Evolutionary conservation across 2,888 invertebrate species (phyloP), one percentile per base, ranked within the genome.

Genomic region (Cecidostiba fungosa): DNA sequence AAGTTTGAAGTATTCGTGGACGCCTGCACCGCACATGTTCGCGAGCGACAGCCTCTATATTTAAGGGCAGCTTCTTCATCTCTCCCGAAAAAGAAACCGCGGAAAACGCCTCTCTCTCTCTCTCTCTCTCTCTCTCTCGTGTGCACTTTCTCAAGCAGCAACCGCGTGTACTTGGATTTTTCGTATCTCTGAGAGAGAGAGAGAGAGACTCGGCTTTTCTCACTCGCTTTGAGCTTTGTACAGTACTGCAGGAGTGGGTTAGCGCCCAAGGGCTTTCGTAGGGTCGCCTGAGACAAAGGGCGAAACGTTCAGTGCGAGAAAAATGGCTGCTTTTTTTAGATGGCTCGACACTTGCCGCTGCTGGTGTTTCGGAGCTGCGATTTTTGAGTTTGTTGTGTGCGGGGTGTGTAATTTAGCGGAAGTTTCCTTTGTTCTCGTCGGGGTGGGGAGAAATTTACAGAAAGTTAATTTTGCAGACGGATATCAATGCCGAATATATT

Each of bases 221-320:
- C 72, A 23, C 19, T 39, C 23, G 36, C 23, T 72, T 29, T 39
- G 54, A 59, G 54, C n/a, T 72, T 43, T 39, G 16, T 43, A 3
- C 23, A 4, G 32, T 72, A 32, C 70, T 12, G 70, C 14, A 8
- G 62, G 39, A 66, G 62, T 77, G 77, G 77, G 77, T 77, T 77
- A 43, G 39, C 26, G 77, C 77, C 77, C 62, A 26, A 77, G 77
- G 77, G 62, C 62, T 77, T 23, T 62, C n/a, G 54, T 19, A 66
- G 62, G 76, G 54, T 76, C 50, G 19, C n/a, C 26, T 5, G 54
- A 59, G 36, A 77, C 77, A 77, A 77, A 62, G 39, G 77, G 77
- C 8, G 3, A 47, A 73, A 32, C 23, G 39, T 39, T n/a, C 39
- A 70, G 39, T 14, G 39, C n/a, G 39, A 36, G n/a, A 66, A 72